A percentile compares a stretch with the other conserved stretches of the same genome.
Conservation (phyloP, 2,797 vertebrate genomes). For the Aphelocoma californica region DNA sequence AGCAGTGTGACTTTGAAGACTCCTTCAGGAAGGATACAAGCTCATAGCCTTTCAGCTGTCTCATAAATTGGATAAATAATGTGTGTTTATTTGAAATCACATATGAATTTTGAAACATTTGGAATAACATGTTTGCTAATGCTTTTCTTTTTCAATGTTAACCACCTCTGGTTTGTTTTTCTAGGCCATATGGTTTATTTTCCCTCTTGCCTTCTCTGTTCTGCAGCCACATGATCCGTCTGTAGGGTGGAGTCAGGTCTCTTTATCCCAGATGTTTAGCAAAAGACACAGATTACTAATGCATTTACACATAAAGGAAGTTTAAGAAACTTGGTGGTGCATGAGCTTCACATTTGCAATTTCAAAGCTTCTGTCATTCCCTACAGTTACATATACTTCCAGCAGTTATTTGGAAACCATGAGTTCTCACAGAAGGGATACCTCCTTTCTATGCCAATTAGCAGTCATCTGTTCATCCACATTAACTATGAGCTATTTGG, state of each 20-base stretch:
- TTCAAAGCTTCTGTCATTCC: background rate
- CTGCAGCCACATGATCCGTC: background rate
- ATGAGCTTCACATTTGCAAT: background rate
- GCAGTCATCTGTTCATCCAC: background rate
- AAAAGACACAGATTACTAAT: background rate
- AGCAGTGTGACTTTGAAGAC: background rate
- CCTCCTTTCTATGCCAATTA: background rate
- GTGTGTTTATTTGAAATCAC: background rate
- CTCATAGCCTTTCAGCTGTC: background rate
- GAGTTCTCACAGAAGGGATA: background rate
- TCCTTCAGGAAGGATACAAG: background rate
- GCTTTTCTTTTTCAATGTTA: background rate
- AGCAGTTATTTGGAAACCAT: background rate
- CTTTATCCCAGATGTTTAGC: background rate
- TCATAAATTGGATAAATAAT: background rate
- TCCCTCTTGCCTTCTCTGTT: background rate
- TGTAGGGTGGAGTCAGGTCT: background rate
- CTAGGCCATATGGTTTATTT: background rate
- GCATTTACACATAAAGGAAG: background rate
- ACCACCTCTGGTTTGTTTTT: constrained; percentile 1
- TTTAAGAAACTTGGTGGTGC: background rate
- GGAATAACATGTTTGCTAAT: background rate
- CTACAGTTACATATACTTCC: background rate
- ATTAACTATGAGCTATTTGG: background rate
- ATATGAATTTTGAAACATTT: background rate